These are phyloP conservation scores for Acanthacorydalis orientalis DNA, from an alignment of 2,888 invertebrate species.

Conservation along the genomic window DNA sequence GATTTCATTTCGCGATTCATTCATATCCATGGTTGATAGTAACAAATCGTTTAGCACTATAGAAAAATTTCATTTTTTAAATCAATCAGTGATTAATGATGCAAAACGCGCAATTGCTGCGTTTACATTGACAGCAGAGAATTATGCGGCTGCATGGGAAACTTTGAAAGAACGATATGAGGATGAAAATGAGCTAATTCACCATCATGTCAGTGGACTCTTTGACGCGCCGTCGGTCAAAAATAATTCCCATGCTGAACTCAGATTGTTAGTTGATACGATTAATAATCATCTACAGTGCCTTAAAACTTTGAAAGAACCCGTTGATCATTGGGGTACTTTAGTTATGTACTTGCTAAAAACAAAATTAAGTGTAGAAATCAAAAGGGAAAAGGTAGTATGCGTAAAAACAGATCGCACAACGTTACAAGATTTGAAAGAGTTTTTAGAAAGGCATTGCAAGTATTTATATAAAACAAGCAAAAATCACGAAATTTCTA, in stretches of 20 bases:
- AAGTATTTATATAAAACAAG: neutral
- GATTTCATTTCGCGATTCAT: neutral
- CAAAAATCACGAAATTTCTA: neutral
- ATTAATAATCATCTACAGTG: neutral
- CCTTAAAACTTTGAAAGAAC: neutral
- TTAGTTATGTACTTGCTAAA: neutral
- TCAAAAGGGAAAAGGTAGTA: neutral
- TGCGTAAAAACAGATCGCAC: neutral
- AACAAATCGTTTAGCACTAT: neutral
- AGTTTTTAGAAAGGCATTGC: neutral
- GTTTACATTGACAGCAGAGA: neutral
- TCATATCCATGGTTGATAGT: neutral
- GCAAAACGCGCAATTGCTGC: neutral
- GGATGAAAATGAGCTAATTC: neutral
- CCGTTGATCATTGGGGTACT: neutral
- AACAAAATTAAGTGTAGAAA: neutral
- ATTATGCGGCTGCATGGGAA: neutral
- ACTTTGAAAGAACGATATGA: neutral
- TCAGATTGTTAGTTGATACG: neutral
- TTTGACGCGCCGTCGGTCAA: neutral
- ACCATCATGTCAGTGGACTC: neutral
- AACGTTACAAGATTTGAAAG: neutral
- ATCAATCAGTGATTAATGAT: neutral
- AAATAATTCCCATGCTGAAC: neutral
- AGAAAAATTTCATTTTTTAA: conserved; percentile 1